Evolutionary conservation across 2,113 vertebrate species (phyloP).

Genomic region (Nothocercus nigrocapillus): DNA sequence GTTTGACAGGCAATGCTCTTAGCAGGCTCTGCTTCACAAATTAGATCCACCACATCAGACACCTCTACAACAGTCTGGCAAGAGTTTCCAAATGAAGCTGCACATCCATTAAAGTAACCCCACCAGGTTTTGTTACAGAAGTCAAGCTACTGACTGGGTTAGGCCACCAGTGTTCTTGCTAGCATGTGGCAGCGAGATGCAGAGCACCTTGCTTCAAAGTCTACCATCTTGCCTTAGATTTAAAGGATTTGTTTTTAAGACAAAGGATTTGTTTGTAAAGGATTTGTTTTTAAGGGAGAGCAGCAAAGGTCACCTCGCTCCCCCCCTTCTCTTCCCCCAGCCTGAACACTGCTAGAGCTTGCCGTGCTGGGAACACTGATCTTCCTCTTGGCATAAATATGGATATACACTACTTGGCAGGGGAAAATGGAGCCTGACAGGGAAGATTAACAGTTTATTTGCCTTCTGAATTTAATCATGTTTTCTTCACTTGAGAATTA

Average conservation of each 20-base stretch:
- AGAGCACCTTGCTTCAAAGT: not conserved
- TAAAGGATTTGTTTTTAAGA: not conserved
- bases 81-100: not conserved
- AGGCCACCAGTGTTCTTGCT: not conserved
- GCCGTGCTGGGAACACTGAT: not conserved
- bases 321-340: not conserved
- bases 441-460: not conserved
- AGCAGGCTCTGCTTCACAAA: not conserved
- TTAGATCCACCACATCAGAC: not conserved
- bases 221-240: not conserved
- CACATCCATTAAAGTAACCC: not conserved
- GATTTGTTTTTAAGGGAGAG: not conserved
- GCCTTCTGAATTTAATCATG: not conserved
- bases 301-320: not conserved
- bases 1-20: not conserved
- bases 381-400: not conserved
- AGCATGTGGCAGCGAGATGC: not conserved
- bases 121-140: not conserved
- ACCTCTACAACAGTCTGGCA: not conserved
- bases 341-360: not conserved
- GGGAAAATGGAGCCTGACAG: not conserved
- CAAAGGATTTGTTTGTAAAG: not conserved
- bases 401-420: not conserved
- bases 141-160: not conserved
- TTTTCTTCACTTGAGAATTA: slow-evolving; percentile 16